These are phyloP conservation scores for Sebastes matsubarae DNA, from an alignment of 2,797 vertebrate genomes.

Conservation along the genomic window DNA sequence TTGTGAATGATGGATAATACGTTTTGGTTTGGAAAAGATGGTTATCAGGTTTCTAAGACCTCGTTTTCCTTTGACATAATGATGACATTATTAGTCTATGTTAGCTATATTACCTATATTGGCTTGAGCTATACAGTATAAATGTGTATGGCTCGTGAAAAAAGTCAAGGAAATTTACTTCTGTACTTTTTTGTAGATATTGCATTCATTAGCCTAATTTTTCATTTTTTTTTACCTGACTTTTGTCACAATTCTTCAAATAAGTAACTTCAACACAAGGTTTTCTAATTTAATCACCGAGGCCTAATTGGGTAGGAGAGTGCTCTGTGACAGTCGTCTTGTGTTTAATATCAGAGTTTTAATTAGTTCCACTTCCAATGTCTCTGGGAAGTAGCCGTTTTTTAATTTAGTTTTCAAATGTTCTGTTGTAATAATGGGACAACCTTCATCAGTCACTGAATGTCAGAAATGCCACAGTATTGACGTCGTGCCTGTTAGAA, in stretches of 20 bases:
- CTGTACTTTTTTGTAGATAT: not conserved
- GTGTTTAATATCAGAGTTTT: not conserved
- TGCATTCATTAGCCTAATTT: not conserved
- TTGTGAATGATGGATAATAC: not conserved
- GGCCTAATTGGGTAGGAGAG: not conserved
- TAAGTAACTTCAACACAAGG: not conserved
- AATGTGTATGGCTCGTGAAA: not conserved
- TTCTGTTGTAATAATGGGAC: not conserved
- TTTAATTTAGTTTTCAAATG: not conserved
- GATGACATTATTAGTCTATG: not conserved
- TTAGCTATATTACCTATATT: not conserved
- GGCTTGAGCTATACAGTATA: not conserved
- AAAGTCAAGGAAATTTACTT: not conserved
- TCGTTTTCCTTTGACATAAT: not conserved
- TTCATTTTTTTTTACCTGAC: not conserved
- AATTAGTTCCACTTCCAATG: slow-evolving; percentile 5
- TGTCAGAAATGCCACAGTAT: not conserved
- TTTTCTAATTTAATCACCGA: not conserved
- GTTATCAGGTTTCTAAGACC: not conserved
- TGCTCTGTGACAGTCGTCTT: not conserved
- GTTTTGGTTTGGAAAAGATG: not conserved
- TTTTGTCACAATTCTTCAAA: not conserved
- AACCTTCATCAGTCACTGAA: not conserved
- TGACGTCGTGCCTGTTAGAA: not conserved
- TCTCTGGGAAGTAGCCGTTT: not conserved